These are phyloP conservation scores for Drosophila melanica DNA, from an alignment of 1,140 invertebrate species.

Conservation along the genomic window DNA sequence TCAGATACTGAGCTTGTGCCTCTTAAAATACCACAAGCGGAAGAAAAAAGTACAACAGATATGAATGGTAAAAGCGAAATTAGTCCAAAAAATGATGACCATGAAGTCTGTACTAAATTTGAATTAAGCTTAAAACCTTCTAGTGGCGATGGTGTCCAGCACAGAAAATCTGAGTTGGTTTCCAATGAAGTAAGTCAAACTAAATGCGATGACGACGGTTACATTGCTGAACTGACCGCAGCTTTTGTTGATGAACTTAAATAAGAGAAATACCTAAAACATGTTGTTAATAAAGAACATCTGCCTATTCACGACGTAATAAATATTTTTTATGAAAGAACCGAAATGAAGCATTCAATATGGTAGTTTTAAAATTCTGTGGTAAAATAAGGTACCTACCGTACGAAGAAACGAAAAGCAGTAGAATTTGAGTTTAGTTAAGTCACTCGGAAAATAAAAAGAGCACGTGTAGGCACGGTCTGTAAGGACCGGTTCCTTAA, in stretches of 20 bases:
- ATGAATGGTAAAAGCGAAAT: not conserved
- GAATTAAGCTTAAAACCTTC: not conserved
- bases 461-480: too few relatives aligned
- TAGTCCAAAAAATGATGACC: not conserved
- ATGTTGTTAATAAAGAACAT: too few relatives aligned
- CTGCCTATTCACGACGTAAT: too few relatives aligned
- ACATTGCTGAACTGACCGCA: conserved; percentile 53
- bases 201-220: conserved; percentile 38
- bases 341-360: too few relatives aligned
- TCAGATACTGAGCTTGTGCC: not conserved
- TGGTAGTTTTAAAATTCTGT: too few relatives aligned
- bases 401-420: too few relatives aligned
- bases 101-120: too few relatives aligned
- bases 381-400: too few relatives aligned
- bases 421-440: too few relatives aligned
- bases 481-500: too few relatives aligned
- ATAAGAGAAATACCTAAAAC: conserved; percentile 19
- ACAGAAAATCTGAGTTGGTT: not conserved
- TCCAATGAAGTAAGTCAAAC: not conserved
- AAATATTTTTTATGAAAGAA: too few relatives aligned
- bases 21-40: not conserved
- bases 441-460: too few relatives aligned
- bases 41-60: not conserved
- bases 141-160: not conserved
- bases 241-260: conserved; percentile 53